Conservation (phyloP, 2,888 invertebrate genomes). For the Linnaemya vulpina region DNA sequence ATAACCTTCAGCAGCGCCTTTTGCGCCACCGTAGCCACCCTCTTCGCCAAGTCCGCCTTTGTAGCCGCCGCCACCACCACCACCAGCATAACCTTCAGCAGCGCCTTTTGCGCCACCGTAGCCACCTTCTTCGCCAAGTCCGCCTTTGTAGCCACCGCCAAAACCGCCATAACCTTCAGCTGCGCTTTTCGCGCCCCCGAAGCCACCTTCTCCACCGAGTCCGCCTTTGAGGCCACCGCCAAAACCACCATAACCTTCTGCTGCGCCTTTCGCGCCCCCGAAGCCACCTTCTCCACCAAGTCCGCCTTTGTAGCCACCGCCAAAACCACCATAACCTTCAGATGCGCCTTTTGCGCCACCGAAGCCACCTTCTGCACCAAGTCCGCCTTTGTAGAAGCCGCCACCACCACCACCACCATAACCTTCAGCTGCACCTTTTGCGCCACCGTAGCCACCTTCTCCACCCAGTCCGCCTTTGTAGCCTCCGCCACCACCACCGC, state of each 20-base stretch:
- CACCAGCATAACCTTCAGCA: neutral
- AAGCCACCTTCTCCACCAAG: neutral
- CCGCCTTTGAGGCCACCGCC: slow-evolving; percentile 74
- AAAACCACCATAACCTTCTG: neutral
- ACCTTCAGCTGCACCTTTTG: neutral
- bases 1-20: neutral
- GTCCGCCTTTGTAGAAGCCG: neutral
- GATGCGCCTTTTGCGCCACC: neutral
- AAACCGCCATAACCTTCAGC: neutral
- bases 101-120: neutral
- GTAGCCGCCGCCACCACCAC: neutral
- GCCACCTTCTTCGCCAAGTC: neutral
- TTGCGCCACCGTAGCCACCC: neutral
- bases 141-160: neutral
- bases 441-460: neutral
- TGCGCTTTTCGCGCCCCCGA: neutral
- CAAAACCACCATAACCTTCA: neutral
- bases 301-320: slow-evolving; percentile 72
- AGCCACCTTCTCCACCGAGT: neutral
- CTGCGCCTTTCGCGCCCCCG: neutral
- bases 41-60: slow-evolving; percentile 1
- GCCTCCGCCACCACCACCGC: neutral
- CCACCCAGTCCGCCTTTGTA: slow-evolving; percentile 7
- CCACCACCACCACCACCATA: neutral
- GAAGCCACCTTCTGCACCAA: neutral